These are phyloP conservation scores for Seira sanloemensis DNA, from an alignment of 2,888 invertebrate genomes.

Conservation along the genomic window DNA sequence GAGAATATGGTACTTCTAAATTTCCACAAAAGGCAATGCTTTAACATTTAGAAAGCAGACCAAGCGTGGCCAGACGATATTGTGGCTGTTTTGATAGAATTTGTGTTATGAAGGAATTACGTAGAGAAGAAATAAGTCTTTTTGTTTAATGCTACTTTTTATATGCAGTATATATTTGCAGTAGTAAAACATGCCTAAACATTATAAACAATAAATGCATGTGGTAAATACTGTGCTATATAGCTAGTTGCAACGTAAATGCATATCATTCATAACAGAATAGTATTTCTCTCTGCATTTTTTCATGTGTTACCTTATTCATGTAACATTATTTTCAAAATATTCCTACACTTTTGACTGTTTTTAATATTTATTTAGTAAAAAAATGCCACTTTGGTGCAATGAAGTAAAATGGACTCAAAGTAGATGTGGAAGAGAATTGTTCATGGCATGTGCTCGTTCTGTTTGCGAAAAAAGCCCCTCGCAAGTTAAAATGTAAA, in stretches of 20 bases:
- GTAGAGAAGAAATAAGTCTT: slow-evolving; percentile 11
- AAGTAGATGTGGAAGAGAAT: not conserved
- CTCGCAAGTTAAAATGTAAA: not conserved
- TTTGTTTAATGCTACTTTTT: not conserved
- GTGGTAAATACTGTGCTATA: not conserved
- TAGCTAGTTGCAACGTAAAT: slow-evolving; percentile 22
- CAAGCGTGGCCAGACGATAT: slow-evolving; percentile 47
- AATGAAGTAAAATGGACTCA: not conserved
- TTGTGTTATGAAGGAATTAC: slow-evolving; percentile 36
- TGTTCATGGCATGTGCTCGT: not conserved
- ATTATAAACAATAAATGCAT: not conserved
- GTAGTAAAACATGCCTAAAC: not conserved
- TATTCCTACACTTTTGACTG: slow-evolving; percentile 7
- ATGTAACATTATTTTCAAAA: not conserved
- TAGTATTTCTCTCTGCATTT: slow-evolving; percentile 25
- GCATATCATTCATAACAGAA: slow-evolving; percentile 20
- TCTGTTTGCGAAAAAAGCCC: not conserved
- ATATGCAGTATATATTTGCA: not conserved
- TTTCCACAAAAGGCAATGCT: slow-evolving; percentile 53
- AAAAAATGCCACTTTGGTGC: not conserved
- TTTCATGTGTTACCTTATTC: slow-evolving; percentile 10
- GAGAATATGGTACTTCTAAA: not conserved
- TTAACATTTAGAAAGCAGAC: slow-evolving; percentile 61
- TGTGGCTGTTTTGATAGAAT: slow-evolving; percentile 52
- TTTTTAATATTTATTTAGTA: not conserved